phyloP scores from a whole-genome alignment of 1,140 invertebrate genomes.

The Lycorma delicatula region DNA sequence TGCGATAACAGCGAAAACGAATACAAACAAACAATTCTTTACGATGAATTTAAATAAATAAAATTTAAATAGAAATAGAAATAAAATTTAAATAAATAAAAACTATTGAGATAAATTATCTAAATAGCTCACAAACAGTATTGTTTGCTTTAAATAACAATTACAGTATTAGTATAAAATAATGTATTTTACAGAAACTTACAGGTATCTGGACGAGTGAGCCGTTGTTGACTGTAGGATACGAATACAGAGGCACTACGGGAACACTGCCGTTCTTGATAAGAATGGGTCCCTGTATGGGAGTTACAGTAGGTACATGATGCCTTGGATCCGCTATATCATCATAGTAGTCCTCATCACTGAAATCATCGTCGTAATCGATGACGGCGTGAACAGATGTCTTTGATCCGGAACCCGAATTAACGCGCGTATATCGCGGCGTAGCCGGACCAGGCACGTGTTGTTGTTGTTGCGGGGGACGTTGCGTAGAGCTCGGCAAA shows the following conservation, averaged over 20 bases:
- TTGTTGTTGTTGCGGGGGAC: neutral
- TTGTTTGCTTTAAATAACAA: too few relatives aligned
- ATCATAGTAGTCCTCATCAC: conserved; percentile 47
- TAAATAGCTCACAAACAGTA: too few relatives aligned
- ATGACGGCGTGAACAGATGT: conserved; percentile 59
- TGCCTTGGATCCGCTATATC: conserved; percentile 28
- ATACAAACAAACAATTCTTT: too few relatives aligned
- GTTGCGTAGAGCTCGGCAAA: neutral
- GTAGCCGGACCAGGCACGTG: neutral
- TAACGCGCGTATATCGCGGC: conserved; percentile 23
- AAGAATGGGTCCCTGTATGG: conserved; percentile 70
- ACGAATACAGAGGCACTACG: conserved; percentile 75
- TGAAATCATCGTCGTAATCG: conserved; percentile 51
- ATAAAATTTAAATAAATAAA: too few relatives aligned
- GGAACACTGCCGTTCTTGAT: conserved; percentile 70
- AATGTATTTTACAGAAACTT: conserved; percentile 41
- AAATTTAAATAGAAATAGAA: too few relatives aligned
- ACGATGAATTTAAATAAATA: too few relatives aligned
- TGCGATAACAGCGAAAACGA: too few relatives aligned
- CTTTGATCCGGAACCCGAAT: conserved; percentile 41
- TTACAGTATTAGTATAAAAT: too few relatives aligned
- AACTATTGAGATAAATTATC: too few relatives aligned
- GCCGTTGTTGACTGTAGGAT: conserved; percentile 71
- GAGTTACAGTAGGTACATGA: conserved; percentile 48
- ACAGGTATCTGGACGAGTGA: conserved; percentile 79